Base-by-base conservation (phyloP, 2,113 vertebrate species). In the Xenus cinereus region DNA sequence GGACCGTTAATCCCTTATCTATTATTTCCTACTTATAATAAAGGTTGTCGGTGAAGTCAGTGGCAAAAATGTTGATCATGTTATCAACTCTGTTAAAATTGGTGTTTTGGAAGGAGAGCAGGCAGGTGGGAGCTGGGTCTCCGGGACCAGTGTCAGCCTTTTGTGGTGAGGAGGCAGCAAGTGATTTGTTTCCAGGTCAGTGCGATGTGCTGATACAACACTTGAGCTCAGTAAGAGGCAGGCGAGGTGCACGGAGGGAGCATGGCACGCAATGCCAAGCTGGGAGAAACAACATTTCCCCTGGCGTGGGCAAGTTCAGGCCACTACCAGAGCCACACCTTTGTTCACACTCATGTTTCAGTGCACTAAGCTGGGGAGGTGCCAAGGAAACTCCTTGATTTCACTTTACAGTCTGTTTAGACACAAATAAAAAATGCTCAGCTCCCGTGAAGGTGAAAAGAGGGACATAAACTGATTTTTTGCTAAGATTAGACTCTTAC, bases 81-180 rank as follows among this genome's bases (percentile, higher is more conserved):
- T 98, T 67, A 97, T 98, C 96, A 98, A 87, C 73, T 96, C 98
- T 54, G 97, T 98, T 98, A 91, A 95, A 80, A 64, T 33, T 30
- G 18, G 43, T 54, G 32, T 28, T 56, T 51, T 33, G 66, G 50
- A 16, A 26, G 50, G 22, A 69, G 73, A 35, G 14, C 21, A 8
- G 41, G 51, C 57, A 76, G 56, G 4, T 53, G 21, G 66, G 37
- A 85, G 30, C 21, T 11, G 14, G 7, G 7, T 53, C n/a, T 32
- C 23, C 20, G 32, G 35, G 67, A 62, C 13, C 39, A 37, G 18
- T 2, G 20, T 10, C 72, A 84, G 48, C 53, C 63, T 59, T 80
- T 45, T 9, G 22, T 68, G 60, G 30, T 24, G 39, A 32, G 39
- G 16, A 50, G 63, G 24, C 23, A 53, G 76, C 0, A 0, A 7